These are phyloP conservation scores for Pyrochroa serraticornis DNA, from an alignment of 2,888 invertebrate species.

Conservation along the genomic window DNA sequence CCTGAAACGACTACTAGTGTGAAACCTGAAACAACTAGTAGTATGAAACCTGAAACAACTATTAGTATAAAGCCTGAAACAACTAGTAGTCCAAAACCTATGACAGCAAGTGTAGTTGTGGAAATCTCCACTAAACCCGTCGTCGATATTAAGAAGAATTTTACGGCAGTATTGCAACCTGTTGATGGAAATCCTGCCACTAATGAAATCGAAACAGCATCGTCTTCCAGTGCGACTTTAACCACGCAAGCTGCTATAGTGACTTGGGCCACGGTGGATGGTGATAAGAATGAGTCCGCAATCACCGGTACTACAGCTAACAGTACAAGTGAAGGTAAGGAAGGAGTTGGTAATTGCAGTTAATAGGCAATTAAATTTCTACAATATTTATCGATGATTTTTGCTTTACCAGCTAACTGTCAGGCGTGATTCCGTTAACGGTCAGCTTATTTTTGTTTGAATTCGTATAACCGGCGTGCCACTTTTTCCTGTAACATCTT, in stretches of 20 bases:
- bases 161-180: conserved; percentile 41
- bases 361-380: conserved; percentile 19
- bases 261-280: conserved; percentile 61
- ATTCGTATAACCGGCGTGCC: conserved; percentile 2
- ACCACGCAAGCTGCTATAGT: conserved; percentile 56
- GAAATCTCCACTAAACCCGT: conserved; percentile 15
- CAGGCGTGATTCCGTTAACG: conserved; percentile 24
- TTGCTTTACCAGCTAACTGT: conserved; percentile 19
- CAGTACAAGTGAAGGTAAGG: conserved; percentile 42
- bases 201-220: conserved; percentile 45
- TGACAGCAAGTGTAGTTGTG: conserved; percentile 23
- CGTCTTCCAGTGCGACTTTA: conserved; percentile 38
- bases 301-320: conserved; percentile 36
- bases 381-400: conserved; percentile 12
- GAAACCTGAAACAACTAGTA: conserved; percentile 34
- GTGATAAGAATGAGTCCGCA: conserved; percentile 39
- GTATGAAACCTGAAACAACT: conserved; percentile 54
- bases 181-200: conserved; percentile 46
- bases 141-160: conserved; percentile 1
- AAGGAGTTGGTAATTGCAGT: conserved; percentile 6
- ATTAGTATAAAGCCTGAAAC: conserved; percentile 43
- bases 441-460: conserved; percentile 16
- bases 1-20: conserved; percentile 40
- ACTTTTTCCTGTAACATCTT: conserved; percentile 8
- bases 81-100: conserved; percentile 36